Evolutionary conservation across 2,113 vertebrate species (phyloP), one percentile per base, ranked within the genome.

Genomic region (Speoplatyrhinus poulsoni): DNA sequence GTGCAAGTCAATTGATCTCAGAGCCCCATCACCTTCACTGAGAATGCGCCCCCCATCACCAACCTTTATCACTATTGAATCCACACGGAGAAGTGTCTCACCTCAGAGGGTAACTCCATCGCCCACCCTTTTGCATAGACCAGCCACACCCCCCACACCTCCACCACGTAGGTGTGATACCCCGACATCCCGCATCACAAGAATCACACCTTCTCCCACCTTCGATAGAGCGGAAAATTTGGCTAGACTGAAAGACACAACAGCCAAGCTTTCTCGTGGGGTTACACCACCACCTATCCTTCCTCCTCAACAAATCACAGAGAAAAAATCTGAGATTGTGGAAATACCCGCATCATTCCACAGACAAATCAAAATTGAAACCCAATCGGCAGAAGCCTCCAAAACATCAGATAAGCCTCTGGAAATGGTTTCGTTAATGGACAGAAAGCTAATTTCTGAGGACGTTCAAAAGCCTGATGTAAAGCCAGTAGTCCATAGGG

Each of bases 41-140:
- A 93, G 89, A 82, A 92, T 88, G 80, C 86, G 92, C 1, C 90
- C 94, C 0, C 92, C 93, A 0, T 97, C 95, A 0, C 95, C 95
- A 9, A 94, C 93, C 2, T 96, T 93, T 58, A 96, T 97, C 72
- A 95, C 93, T 26, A 96, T 95, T 1, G 94, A 96, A 63, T 96
- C 95, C 19, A 95, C 88, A 0, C 82, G 91, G 26, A 79, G 88
- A 79, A 89, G 88, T 2, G 92, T 94, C 57, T 92, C 92, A 0
- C 88, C 94, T 12, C 73, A 92, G 6, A 92, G 86, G 77, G 85
- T 92, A 2, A 81, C 80, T 3, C 87, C 85, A 4, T 91, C 92
- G 13, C 93, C 90, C 2, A 89, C 82, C n/a, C 79, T 87, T 52
- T 70, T 87, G 47, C 86, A 89, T 74, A 89, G 88, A 57, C 90